Base-by-base conservation (phyloP, 2,888 invertebrate genomes). In the Amblyjoppa fuscipennis region DNA sequence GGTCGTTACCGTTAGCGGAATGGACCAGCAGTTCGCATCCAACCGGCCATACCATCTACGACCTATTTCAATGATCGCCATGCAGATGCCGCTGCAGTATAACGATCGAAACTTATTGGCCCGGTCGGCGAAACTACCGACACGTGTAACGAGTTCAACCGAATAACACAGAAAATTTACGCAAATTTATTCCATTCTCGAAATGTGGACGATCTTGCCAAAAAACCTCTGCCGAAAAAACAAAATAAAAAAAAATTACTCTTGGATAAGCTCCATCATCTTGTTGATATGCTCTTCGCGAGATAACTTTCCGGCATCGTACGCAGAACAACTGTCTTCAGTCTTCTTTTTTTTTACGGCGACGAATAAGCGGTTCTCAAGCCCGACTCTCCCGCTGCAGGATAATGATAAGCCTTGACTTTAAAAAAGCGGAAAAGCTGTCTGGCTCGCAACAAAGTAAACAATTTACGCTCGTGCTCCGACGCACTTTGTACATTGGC, bases 1-100 rank as follows among this genome's bases (percentile, higher is more conserved):
- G 92, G 92, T 93, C 94, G 93, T 94, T 94, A 94, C 94, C 94
- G 93, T 94, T 94, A 94, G 94, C 89, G 93, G 94, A 94, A 94
- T 93, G 93, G 93, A 91, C 91, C 90, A 88, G 85, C 88, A 87
- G 84, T 87, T 79, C 83, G 80, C 88, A 77, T 79, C 87, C 85
- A 86, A 86, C 87, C 89, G 86, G 79, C 89, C 82, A 88, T 90
- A 89, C 90, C 89, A 90, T 91, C 93, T 91, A 93, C 93, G 92
- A 93, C 91, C 92, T 93, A 94, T 94, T 94, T 94, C 94, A 91
- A 93, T 93, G 93, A 92, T 92, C 92, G 90, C 88, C 92, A 92
- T 93, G 93, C 93, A 94, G 94, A 94, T 94, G 94, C 90, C 94
- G 94, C 94, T 94, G 93, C 91, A 91, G 92, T 94, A 93, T 93